A percentile compares a stretch with the other conserved stretches of the same genome.
phyloP scores from a whole-genome alignment of 1,140 invertebrate genomes.

The Leptinotarsa lineolata region DNA sequence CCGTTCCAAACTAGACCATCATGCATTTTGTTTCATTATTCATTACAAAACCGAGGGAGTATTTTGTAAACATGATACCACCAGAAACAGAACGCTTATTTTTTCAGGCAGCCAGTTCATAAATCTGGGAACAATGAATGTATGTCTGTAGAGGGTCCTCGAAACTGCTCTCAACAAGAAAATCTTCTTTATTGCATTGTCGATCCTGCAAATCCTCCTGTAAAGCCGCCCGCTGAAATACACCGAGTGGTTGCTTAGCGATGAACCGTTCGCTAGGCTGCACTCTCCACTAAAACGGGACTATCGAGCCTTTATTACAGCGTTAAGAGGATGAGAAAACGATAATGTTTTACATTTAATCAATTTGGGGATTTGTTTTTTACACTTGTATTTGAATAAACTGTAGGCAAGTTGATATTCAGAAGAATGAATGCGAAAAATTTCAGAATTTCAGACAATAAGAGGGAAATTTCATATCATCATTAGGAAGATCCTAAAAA shows the following conservation, averaged over 20 bases:
- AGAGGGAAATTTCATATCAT: too few relatives aligned
- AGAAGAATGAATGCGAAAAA: too few relatives aligned
- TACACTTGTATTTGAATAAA: conserved; percentile 18
- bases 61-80: background rate
- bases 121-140: conserved; percentile 51
- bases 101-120: conserved; percentile 38
- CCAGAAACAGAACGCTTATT: background rate
- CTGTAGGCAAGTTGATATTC: too few relatives aligned
- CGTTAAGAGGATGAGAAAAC: conserved; percentile 46
- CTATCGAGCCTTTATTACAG: conserved; percentile 45
- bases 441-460: too few relatives aligned
- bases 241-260: conserved; percentile 48
- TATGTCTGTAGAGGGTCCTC: conserved; percentile 50
- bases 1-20: too few relatives aligned
- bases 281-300: conserved; percentile 27
- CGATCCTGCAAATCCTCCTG: conserved; percentile 53
- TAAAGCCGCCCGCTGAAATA: conserved; percentile 45
- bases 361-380: conserved; percentile 28
- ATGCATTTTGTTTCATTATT: too few relatives aligned
- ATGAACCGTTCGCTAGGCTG: conserved; percentile 41
- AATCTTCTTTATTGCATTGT: conserved; percentile 56
- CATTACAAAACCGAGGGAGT: background rate
- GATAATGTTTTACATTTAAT: conserved; percentile 31
- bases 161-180: conserved; percentile 55
- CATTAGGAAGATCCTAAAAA: too few relatives aligned